Evolutionary conservation across 2,113 vertebrate species (phyloP), one percentile per base, ranked within the genome.

Genomic region (Antechinus stuartii): DNA sequence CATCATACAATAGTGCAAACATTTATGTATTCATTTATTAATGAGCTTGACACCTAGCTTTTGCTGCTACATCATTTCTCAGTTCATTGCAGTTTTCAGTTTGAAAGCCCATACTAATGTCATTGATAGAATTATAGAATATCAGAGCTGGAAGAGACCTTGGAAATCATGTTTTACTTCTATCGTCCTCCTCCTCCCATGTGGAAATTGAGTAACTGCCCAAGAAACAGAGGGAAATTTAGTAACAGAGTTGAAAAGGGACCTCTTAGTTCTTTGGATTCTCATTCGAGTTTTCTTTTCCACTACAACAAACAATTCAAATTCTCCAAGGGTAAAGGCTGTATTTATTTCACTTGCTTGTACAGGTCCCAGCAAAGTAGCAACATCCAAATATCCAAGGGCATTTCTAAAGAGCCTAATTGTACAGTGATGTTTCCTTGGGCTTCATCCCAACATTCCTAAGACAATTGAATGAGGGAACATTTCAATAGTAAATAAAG

Each of bases 31-130:
- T 89, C 93, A 52, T 49, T 22, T 92, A 91, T 93, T 91, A 95
- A 91, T 91, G 94, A 92, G 91, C 26, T 42, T 84, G 68, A 84
- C 68, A 84, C 68, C 68, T 61, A 89, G 92, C 57, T 94, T 47
- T 42, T 54, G 42, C 25, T 95, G 91, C 14, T 42, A 1, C 22
- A 22, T 92, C 49, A 93, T 54, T 94, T 95, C 95, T 56, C 52
- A 91, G 57, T 91, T 54, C 90, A 53, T 35, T 89, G 42, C 49
- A 91, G 49, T 91, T 54, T 91, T 55, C 35, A 89, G 42, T 90
- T 91, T 92, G 91, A 96, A 96, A 95, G 90, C 89, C 94, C 91
- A 53, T 23, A 91, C 50, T 93, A 52, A 16, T 49, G 50, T 89
- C 95, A 92, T 90, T 95, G 57, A 90, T 54, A 94, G 90, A n/a